Conservation (phyloP, 2,797 vertebrate genomes). For the Acanthiza pusilla region DNA sequence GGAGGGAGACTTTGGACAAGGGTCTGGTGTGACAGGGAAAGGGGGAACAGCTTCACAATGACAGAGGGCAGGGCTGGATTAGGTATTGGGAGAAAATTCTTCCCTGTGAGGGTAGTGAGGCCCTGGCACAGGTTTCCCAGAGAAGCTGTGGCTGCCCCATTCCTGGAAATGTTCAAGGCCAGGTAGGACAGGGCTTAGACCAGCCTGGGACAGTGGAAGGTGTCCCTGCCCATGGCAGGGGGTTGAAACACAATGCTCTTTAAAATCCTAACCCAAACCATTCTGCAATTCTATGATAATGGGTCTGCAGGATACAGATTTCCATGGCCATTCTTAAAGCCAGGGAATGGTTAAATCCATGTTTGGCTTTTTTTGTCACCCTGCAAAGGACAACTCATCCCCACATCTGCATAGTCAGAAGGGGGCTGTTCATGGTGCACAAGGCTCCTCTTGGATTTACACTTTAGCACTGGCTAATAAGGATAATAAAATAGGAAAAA, state of each 20-base stretch:
- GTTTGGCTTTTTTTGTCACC: background rate
- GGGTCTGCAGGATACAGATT: background rate
- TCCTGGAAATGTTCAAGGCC: background rate
- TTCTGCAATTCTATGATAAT: background rate
- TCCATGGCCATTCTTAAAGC: background rate
- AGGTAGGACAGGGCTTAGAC: accelerated
- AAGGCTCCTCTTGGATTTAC: background rate
- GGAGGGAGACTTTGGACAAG: background rate
- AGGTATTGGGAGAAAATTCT: background rate
- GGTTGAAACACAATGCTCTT: background rate
- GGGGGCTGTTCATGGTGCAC: background rate
- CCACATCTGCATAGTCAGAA: background rate
- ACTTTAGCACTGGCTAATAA: background rate
- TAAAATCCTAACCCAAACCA: background rate
- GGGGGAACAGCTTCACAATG: background rate
- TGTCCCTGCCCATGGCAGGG: background rate
- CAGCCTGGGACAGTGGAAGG: background rate
- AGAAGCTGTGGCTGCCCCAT: background rate
- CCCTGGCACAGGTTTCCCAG: background rate
- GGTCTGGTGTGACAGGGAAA: background rate
- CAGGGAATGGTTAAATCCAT: background rate
- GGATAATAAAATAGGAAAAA: accelerated
- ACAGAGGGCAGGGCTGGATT: background rate
- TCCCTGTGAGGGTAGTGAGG: background rate
- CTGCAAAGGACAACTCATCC: background rate